Conservation (phyloP, 2,797 vertebrate species). For the Rhincodon typus region DNA sequence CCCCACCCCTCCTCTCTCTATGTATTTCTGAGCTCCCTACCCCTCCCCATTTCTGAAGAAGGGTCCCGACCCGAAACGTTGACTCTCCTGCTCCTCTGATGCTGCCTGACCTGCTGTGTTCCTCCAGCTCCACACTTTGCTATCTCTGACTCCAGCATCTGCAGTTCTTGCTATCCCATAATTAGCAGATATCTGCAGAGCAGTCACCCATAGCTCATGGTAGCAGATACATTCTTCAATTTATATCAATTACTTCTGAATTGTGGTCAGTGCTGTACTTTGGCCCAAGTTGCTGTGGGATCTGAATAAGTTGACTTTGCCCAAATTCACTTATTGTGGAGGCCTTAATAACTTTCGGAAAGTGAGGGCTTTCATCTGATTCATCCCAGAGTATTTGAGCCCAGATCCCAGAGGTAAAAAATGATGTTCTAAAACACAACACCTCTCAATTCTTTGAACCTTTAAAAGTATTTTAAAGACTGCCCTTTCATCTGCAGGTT, state of each 20-base stretch:
- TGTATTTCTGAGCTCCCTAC: too few relatives aligned
- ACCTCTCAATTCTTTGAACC: not conserved
- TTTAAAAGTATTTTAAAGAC: not conserved
- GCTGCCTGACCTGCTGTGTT: too few relatives aligned
- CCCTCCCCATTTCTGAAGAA: too few relatives aligned
- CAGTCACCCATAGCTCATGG: not conserved
- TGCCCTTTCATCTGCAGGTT: not conserved
- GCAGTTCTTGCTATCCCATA: too few relatives aligned
- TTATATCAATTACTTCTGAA: slow-evolving; percentile 17
- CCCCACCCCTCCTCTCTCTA: too few relatives aligned
- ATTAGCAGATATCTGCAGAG: not conserved
- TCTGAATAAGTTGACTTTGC: not conserved
- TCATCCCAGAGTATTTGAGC: not conserved
- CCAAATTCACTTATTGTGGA: not conserved
- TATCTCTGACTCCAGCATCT: too few relatives aligned
- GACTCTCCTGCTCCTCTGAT: too few relatives aligned
- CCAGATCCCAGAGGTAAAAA: not conserved
- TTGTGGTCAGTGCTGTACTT: not conserved
- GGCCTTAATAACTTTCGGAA: slow-evolving; percentile 4
- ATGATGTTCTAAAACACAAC: not conserved
- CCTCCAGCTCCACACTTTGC: too few relatives aligned
- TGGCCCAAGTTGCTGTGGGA: not conserved
- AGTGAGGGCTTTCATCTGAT: not conserved
- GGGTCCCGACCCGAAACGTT: too few relatives aligned
- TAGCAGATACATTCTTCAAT: not conserved